Conservation (phyloP, 1,140 invertebrate species). For the Drepana arcuata region DNA sequence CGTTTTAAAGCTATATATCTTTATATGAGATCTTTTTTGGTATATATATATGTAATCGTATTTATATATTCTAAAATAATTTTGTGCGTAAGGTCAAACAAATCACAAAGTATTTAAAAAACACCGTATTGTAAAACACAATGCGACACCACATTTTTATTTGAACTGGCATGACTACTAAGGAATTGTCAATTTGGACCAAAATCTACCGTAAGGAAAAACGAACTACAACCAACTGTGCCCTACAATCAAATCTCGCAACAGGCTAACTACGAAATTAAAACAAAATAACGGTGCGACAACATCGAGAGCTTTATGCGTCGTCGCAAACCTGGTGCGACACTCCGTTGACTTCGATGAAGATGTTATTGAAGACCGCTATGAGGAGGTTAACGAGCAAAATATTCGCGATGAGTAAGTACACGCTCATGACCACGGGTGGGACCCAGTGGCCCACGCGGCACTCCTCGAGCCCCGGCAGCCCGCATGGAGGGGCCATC, state of each 20-base stretch:
- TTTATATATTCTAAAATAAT: no score
- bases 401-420: slow-evolving; percentile 96
- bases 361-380: slow-evolving; percentile 99
- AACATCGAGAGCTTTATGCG: slow-evolving; percentile 25
- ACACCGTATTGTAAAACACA: no score
- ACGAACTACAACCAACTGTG: slow-evolving; percentile 16
- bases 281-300: slow-evolving; percentile 25
- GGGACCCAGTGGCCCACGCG: slow-evolving; percentile 93
- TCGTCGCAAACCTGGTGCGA: slow-evolving; percentile 83
- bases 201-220: no score
- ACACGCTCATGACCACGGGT: slow-evolving; percentile 94
- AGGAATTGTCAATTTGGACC: no score
- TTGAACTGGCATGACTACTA: no score
- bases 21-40: no score
- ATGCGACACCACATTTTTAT: no score
- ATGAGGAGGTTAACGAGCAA: slow-evolving; percentile 97
- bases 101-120: no score
- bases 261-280: slow-evolving; percentile 34
- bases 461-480: slow-evolving; percentile 80
- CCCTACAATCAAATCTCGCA: slow-evolving; percentile 56
- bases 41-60: no score
- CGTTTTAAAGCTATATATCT: no score
- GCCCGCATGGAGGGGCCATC: slow-evolving; percentile 87
- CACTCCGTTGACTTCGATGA: slow-evolving; percentile 94
- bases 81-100: no score